Percentiles rank a stretch among this genome's conserved stretches.
phyloP scores from a whole-genome alignment of 2,888 invertebrate species.

The Boloria euphrosyne region DNA sequence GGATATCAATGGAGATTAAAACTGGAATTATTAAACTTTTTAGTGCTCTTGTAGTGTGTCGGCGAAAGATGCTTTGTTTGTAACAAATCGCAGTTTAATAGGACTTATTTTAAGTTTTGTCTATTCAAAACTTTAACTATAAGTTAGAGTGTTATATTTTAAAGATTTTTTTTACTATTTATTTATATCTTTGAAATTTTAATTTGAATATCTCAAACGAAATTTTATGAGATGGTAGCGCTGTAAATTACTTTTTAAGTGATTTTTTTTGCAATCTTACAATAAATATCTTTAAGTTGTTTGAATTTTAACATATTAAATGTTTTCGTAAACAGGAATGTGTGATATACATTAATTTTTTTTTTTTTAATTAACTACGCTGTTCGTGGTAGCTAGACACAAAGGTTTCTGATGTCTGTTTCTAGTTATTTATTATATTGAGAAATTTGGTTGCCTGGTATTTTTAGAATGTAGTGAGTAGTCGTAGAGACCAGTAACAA shows the following conservation, averaged over 20 bases:
- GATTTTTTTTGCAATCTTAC: slow-evolving; percentile 56
- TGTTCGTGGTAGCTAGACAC: slow-evolving; percentile 74
- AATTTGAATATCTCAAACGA: slow-evolving; percentile 65
- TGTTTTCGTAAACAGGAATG: slow-evolving; percentile 67
- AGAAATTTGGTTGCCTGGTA: slow-evolving; percentile 70
- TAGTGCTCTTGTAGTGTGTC: slow-evolving; percentile 40
- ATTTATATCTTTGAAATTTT: slow-evolving; percentile 66
- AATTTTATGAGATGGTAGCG: slow-evolving; percentile 52
- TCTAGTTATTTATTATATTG: slow-evolving; percentile 74
- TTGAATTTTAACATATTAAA: slow-evolving; percentile 52
- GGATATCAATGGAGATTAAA: slow-evolving; percentile 56
- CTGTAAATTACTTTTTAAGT: slow-evolving; percentile 60
- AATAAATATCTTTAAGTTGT: slow-evolving; percentile 51
- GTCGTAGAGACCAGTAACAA: slow-evolving; percentile 60
- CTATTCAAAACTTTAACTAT: slow-evolving; percentile 81
- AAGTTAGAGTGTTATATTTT: slow-evolving; percentile 78
- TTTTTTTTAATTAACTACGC: slow-evolving; percentile 61
- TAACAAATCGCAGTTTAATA: slow-evolving; percentile 61
- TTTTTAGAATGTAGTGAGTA: slow-evolving; percentile 65
- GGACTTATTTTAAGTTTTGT: slow-evolving; percentile 82
- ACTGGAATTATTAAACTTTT: slow-evolving; percentile 47
- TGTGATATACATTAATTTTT: slow-evolving; percentile 67
- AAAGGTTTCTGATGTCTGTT: slow-evolving; percentile 63
- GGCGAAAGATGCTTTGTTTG: slow-evolving; percentile 50
- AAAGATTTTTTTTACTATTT: slow-evolving; percentile 69